Evolutionary conservation across 2,113 vertebrate genomes (phyloP), one percentile per base, ranked within the genome.

Genomic region (Campylomormyrus numenius): DNA sequence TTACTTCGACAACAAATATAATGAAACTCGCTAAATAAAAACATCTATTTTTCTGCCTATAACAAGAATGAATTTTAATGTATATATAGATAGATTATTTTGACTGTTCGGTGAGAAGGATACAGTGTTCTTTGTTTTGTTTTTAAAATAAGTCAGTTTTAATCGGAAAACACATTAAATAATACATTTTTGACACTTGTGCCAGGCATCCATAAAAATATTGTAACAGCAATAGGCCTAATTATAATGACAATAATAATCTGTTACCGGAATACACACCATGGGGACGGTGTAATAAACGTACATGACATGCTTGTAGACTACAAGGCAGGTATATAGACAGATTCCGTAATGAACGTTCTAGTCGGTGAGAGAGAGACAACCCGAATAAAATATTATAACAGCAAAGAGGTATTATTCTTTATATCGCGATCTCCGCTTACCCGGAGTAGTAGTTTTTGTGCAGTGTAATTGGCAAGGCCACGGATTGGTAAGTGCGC

Each of bases 401-500:
- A 87, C 89, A 87, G 45, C 58, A 85, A 5, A 52, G 31, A 62
- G 13, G 45, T 46, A 46, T 4, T 46, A 85, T 45, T 66, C 48
- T 66, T 49, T 53, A 39, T 52, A 45, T 85, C 66, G 15, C 58
- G 90, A 53, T 84, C 52, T 89, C 90, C 17, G 27, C 42, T 83
- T 85, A 85, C 84, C 83, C 80, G 88, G 39, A 39, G 21, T 85
- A 77, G 58, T 85, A 84, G 49, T 80, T 70, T 90, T 95, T 95
- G 95, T 92, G 94, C 93, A 92, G 90, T 90, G 89, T 90, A 80
- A 90, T 93, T 92, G 92, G 93, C 91, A 91, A 21, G 90, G 91
- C 91, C 93, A 90, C 91, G 90, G 92, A 89, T 95, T 95, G 95
- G 95, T 95, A 90, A 94, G 93, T 95, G 94, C 93, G 94, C 92